phyloP scores from a whole-genome alignment of 1,140 invertebrate species.

The Myzus persicae region DNA sequence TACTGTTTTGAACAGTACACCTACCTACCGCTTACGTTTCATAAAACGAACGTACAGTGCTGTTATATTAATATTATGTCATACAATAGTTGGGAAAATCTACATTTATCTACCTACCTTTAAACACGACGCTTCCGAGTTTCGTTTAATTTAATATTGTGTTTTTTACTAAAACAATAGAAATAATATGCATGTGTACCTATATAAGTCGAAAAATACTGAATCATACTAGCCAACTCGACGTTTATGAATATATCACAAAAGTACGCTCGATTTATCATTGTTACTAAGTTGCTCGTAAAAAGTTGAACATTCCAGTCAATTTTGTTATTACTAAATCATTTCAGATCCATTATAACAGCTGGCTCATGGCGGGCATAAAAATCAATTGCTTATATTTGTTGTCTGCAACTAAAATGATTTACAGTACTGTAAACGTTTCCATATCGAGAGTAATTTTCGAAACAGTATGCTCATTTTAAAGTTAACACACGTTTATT shows the following conservation, averaged over 20 bases:
- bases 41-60: not conserved
- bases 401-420: not conserved
- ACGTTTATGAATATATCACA: not conserved
- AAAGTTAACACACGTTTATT: slow-evolving; percentile 2
- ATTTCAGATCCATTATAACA: not conserved
- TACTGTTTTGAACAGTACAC: not conserved
- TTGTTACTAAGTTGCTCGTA: not conserved
- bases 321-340: not conserved
- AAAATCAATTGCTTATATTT: not conserved
- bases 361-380: not conserved
- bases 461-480: not conserved
- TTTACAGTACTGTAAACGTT: not conserved
- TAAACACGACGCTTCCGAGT: not conserved
- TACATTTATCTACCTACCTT: slow-evolving; percentile 7
- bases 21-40: not conserved
- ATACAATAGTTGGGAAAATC: not conserved
- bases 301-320: not conserved
- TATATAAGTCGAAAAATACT: not conserved
- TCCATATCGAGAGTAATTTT: not conserved
- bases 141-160: not conserved
- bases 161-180: not conserved
- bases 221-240: not conserved
- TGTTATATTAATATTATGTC: not conserved
- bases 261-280: not conserved
- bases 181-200: not conserved